These are phyloP conservation scores for Tachysurus vachellii DNA, from an alignment of 2,113 vertebrate genomes.

Conservation along the genomic window DNA sequence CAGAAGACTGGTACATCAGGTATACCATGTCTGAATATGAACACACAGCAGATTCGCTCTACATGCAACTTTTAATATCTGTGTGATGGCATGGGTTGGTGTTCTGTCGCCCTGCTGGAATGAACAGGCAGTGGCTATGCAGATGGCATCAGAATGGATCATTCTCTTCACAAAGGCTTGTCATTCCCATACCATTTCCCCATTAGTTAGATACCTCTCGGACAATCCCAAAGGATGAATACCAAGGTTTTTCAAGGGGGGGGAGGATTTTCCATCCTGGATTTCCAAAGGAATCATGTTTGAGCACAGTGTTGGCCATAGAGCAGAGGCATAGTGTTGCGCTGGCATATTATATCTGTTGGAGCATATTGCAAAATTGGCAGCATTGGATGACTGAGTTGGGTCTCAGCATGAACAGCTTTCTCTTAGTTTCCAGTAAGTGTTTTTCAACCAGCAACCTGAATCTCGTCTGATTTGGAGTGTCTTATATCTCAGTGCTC, in stretches of 20 bases:
- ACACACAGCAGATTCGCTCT: neutral
- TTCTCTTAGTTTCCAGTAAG: slow-evolving; percentile 32
- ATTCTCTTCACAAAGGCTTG: slow-evolving; percentile 14
- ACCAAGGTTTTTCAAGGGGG: slow-evolving; percentile 25
- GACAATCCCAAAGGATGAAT: slow-evolving; percentile 2
- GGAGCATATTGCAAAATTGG: slow-evolving; percentile 21
- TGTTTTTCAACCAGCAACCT: neutral
- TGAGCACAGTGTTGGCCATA: neutral
- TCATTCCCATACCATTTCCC: slow-evolving; percentile 20
- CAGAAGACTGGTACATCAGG: slow-evolving; percentile 1
- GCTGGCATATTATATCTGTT: slow-evolving; percentile 3
- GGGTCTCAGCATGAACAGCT: slow-evolving; percentile 9
- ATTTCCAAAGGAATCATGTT: slow-evolving; percentile 38
- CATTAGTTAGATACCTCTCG: slow-evolving; percentile 21
- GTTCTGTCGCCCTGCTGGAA: slow-evolving; percentile 21
- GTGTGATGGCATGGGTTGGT: neutral
- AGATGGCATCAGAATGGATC: slow-evolving; percentile 40
- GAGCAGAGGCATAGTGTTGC: slow-evolving; percentile 2
- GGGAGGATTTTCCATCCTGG: slow-evolving; percentile 38
- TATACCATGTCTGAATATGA: neutral
- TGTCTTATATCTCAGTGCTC: neutral
- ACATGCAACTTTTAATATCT: slow-evolving; percentile 22
- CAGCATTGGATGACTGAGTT: slow-evolving; percentile 24
- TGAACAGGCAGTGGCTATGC: slow-evolving; percentile 17
- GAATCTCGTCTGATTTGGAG: slow-evolving; percentile 4